Base-by-base conservation (phyloP, 2,888 invertebrate genomes). In the Mamestra brassicae region DNA sequence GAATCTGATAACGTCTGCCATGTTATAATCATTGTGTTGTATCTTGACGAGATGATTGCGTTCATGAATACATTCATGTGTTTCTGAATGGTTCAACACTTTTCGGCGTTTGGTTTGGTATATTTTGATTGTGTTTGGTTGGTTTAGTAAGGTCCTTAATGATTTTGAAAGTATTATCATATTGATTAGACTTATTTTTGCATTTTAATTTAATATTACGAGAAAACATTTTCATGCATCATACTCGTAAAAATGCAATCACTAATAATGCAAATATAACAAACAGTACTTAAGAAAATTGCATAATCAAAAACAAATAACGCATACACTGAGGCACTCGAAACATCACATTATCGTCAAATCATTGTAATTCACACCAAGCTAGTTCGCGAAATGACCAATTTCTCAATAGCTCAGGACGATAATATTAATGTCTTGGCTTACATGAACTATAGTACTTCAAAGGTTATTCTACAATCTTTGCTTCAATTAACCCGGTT, bases 401-500 rank as follows among this genome's bases (percentile, higher is more conserved):
- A 68, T 83, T 71, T 77, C 77, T 62, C 81, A 83, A 83, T 77
- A 69, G 47, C n/a, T 26, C 15, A 60, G 66, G 26, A 76, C 57
- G 50, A 69, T 80, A 71, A 78, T 50, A 50, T 72, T 84, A 72
- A 76, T 84, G 76, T 76, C 65, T 60, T 34, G 15, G 11, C 64
- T 42, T 8, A 71, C 64, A 71, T 73, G 71, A 76, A 74, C 67
- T 62, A 50, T 54, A 60, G 54, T 70, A 76, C 65, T 61, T 69
- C 38, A 82, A 77, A 77, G 84, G 84, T 76, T 71, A 74, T 60
- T 65, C 7, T 61, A 80, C 47, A 76, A 77, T 71, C n/a, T 81
- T 78, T 60, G 42, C 71, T 76, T 47, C 74, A 81, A 81, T 83
- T 81, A 84, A 68, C 77, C 68, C n/a, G 68, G 60, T 84, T 81